Conservation (phyloP, 2,113 vertebrate genomes). For the Bos javanicus region DNA sequence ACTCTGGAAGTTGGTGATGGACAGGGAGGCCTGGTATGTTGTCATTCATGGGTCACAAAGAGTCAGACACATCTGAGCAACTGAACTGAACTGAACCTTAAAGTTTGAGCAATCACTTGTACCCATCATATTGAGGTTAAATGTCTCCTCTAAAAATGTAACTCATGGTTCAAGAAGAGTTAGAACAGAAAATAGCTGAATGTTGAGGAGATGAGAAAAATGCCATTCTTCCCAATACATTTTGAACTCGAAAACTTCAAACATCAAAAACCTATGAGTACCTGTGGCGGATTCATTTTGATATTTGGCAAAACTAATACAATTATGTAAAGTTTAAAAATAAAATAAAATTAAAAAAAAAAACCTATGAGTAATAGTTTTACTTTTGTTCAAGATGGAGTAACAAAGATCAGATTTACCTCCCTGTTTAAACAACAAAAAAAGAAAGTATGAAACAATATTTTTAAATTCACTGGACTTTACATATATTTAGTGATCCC, state of each 20-base stretch:
- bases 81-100: background rate
- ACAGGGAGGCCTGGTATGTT: background rate
- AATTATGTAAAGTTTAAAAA: too few species aligned
- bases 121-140: background rate
- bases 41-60: background rate
- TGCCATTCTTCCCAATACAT: background rate
- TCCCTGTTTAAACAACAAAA: background rate
- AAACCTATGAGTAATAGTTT: background rate
- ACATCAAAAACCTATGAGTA: background rate
- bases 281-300: too few species aligned
- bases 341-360: too few species aligned
- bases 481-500: background rate
- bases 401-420: background rate
- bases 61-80: fast-evolving
- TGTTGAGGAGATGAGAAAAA: background rate
- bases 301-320: too few species aligned
- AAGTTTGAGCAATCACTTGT: background rate
- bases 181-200: background rate
- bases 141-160: background rate
- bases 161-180: background rate
- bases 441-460: background rate
- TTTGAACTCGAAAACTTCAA: background rate
- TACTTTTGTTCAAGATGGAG: background rate
- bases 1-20: background rate
- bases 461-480: background rate